Base-by-base conservation (phyloP, 1,140 invertebrate genomes). In the Sogatella furcifera region DNA sequence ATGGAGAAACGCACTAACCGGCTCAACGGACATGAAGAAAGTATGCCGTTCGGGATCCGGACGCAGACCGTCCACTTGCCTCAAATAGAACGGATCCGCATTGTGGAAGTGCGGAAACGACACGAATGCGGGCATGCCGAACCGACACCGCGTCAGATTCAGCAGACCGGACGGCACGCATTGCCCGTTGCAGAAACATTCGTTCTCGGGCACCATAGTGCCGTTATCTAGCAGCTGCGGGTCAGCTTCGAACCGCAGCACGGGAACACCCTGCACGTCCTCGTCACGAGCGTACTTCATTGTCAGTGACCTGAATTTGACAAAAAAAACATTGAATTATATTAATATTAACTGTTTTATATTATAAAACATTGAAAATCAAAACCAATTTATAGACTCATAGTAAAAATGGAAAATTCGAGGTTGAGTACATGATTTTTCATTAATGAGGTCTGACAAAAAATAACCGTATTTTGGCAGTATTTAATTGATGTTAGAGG, bases 41-140 rank as follows among this genome's bases (percentile, higher is more conserved):
- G 76, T 72, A 65, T 86, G 82, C 41, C 77, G 70, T 0, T 78
- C 69, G 11, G 76, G 69, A 11, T 80, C 69, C 0, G 86, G 84
- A 5, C 72, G 61, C 62, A 89, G 64, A 5, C 86, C 86, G 10
- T 68, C 68, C 2, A 88, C 72, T 8, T 69, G 67, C 3, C 80
- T 62, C 9, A 72, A 62, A 10, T 84, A 76, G 34, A 71, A 70
- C 0, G 79, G 74, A 68, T 86, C 83, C 11, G 74, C 83, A 54
- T 78, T 76, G 62, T 80, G 76, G 67, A 88, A 89, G 72, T 90
- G 85, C n/a, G 87, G 87, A 61, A 83, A 77, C 46, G 85, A 87
- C 14, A 84, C 72, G 55, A 82, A 84, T 0, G 78, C 78, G 0
- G 86, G 86, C 5, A 82, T 78, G 19, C 82, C 83, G 59, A 72